Base-by-base conservation (phyloP, 2,888 invertebrate species). In the Acrobasis suavella region DNA sequence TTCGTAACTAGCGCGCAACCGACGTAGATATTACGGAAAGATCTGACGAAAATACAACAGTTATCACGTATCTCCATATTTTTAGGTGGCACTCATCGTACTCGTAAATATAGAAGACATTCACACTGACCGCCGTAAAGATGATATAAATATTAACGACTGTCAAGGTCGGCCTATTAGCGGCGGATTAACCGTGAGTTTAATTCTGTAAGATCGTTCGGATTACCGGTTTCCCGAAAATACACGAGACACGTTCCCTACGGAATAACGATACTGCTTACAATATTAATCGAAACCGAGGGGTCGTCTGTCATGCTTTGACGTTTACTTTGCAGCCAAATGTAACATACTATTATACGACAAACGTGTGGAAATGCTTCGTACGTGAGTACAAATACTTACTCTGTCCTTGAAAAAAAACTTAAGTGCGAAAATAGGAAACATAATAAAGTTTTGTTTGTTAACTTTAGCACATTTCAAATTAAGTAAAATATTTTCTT, bases 61-160 rank as follows among this genome's bases (percentile, higher is more conserved):
- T 58, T 50, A 17, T 51, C 54, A 63, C 64, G 64, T 59, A 59
- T 65, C 62, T 58, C 64, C 42, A 17, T 52, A 50, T 51, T 51
- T 51, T 52, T 60, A 60, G 52, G 22, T 60, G 42, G 52, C 54
- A 62, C 38, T 52, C 54, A 15, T 60, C 46, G 49, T 79, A 82
- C n/a, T 60, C 46, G 49, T 79, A 82, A 77, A 83, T 77, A 78
- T 82, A 82, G 84, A 86, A 86, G 84, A 82, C 84, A 86, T 87
- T 87, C 84, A 87, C 85, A 85, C 79, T 85, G 83, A 83, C 78
- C 83, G 81, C 78, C 81, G 81, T 82, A 77, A 78, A 77, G 74
- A 73, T 72, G 82, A 78, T 84, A 82, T 82, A 86, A 84, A 86
- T 84, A 81, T 85, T 86, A 84, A 83, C 77, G 74, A 80, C 73